Base-by-base conservation (phyloP, 2,113 vertebrate species). In the Riparia riparia region DNA sequence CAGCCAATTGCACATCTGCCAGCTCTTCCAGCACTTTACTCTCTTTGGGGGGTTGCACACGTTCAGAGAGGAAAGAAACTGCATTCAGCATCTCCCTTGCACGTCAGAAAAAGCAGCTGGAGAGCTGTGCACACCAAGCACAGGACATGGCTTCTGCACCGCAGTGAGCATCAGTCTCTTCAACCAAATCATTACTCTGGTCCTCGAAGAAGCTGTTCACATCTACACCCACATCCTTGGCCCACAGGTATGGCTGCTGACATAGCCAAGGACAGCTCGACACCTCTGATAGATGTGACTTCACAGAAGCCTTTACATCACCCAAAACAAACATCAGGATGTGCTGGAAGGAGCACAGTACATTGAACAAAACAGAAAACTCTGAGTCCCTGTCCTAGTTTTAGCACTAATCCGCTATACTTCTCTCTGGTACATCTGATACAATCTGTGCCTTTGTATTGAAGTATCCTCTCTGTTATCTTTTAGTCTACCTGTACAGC, bases 51-150 rank as follows among this genome's bases (percentile, higher is more conserved):
- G 39, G 29, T 15, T 74, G 54, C 73, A 65, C 34, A 79, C 5
- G 0, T 78, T 79, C 78, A 63, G 63, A 81, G 90, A 83, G 37
- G 66, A 84, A 85, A 71, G 66, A 69, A 95, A 82, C 56, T 56
- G 74, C 3, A 0, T 64, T 56, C 82, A 78, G 2, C 21, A 2
- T 70, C 83, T 81, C 72, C 63, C 28, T 24, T 34, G 47, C 50
- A 90, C 37, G 18, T 95, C 95, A 97, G 83, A 86, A 80, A 82
- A 79, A 61, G 14, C 71, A 60, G 92, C 96, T 97, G 94, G 90
- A 82, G 65, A 72, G 86, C 51, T 80, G 39, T 15, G 42, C 53
- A 54, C 0, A 89, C 97, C 96, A 97, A 95, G 83, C 28, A 70
- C 37, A 4, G 64, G 81, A 95, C 34, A 32, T 80, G 83, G 90